Percentiles rank a stretch among this genome's conserved stretches.
These are phyloP conservation scores for Argyresthia goedartella DNA, from an alignment of 2,888 invertebrate genomes.

Conservation along the genomic window DNA sequence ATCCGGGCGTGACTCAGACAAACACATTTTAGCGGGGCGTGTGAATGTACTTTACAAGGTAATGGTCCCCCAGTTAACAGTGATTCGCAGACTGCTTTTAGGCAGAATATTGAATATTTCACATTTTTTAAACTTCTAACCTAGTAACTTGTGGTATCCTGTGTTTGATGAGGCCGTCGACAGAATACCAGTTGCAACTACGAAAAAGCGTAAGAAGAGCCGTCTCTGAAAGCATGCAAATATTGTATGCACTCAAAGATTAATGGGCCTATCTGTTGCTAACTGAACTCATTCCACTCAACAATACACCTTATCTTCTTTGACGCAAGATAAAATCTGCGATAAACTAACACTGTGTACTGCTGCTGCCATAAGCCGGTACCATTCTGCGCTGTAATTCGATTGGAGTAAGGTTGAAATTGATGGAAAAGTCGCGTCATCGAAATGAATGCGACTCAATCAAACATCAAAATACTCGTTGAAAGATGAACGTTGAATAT, in stretches of 20 bases:
- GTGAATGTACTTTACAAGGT: no score
- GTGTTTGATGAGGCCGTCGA: no score
- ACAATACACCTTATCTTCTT: not conserved
- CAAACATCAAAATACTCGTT: conserved; percentile 1
- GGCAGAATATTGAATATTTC: no score
- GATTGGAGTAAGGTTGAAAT: not conserved
- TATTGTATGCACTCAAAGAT: conserved; percentile 18
- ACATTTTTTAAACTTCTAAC: no score
- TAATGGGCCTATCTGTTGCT: conserved; percentile 5
- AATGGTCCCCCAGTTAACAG: no score
- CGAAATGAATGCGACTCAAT: conserved; percentile 1
- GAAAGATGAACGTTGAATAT: not conserved
- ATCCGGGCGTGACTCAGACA: not conserved
- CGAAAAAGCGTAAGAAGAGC: conserved; percentile 30
- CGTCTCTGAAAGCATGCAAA: conserved; percentile 14
- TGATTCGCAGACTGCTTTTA: no score
- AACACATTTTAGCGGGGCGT: not conserved
- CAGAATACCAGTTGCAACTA: conserved; percentile 4
- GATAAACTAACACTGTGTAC: not conserved
- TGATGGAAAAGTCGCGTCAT: not conserved
- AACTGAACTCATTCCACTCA: not conserved
- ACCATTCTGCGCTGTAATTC: not conserved
- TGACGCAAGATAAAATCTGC: not conserved
- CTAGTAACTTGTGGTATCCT: no score
- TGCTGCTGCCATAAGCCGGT: not conserved